Evolutionary conservation across 2,888 invertebrate genomes (phyloP).

Genomic region (Chouioia cunea): DNA sequence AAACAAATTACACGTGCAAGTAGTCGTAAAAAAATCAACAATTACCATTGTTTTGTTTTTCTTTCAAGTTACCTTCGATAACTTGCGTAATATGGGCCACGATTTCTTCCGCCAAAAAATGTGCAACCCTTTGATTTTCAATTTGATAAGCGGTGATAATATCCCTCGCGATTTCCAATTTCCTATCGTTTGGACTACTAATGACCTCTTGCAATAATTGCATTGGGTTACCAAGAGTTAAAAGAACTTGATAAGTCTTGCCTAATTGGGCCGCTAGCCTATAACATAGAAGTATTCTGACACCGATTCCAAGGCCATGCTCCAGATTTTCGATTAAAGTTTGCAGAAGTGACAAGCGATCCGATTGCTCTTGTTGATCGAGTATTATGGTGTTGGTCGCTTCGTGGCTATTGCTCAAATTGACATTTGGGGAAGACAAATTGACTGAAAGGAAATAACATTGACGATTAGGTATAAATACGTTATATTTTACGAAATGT

Average conservation of each 20-base stretch:
- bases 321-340: conserved; percentile 64
- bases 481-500: neutral
- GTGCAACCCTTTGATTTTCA: conserved; percentile 71
- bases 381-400: conserved; percentile 8
- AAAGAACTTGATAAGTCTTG: conserved; percentile 72
- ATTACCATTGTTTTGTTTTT: no score
- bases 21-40: no score
- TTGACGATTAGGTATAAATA: neutral
- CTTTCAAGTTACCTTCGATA: conserved; percentile 58
- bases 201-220: conserved; percentile 71
- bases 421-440: conserved; percentile 20
- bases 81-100: conserved; percentile 64
- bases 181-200: conserved; percentile 71
- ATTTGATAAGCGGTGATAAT: conserved; percentile 73
- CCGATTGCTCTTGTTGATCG: conserved; percentile 52
- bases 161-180: conserved; percentile 74
- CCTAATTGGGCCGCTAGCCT: conserved; percentile 73
- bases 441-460: conserved; percentile 32
- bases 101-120: conserved; percentile 76
- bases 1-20: conserved; percentile 13
- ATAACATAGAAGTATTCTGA: conserved; percentile 72
- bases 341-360: conserved; percentile 57
- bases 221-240: conserved; percentile 70
- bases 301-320: conserved; percentile 71
- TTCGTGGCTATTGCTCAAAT: conserved; percentile 23